These are phyloP conservation scores for Thamnaconus septentrionalis DNA, from an alignment of 2,113 vertebrate genomes.

Conservation along the genomic window DNA sequence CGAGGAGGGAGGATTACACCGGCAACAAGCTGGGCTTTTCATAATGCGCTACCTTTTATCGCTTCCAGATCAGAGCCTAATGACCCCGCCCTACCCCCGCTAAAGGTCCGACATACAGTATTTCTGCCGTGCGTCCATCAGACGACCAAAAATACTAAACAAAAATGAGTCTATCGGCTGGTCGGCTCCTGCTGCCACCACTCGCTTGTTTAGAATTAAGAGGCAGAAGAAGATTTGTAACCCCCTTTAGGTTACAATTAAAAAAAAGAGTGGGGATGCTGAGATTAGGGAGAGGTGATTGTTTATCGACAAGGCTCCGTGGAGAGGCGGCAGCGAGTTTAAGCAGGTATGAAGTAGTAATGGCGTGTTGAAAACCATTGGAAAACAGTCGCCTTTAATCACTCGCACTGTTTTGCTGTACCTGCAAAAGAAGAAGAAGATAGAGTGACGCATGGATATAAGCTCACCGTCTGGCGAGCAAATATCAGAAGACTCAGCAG, in stretches of 20 bases:
- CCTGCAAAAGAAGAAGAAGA: neutral
- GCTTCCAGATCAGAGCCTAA: neutral
- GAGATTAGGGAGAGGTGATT: conserved; percentile 44
- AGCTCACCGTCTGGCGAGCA: too few relatives aligned
- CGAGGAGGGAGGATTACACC: conserved; percentile 33
- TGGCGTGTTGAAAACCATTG: neutral
- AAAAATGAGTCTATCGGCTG: conserved; percentile 13
- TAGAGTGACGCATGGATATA: too few relatives aligned
- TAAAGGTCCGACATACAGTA: too few relatives aligned
- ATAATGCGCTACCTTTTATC: conserved; percentile 5
- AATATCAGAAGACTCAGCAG: too few relatives aligned
- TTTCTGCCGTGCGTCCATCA: too few relatives aligned
- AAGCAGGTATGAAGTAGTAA: neutral
- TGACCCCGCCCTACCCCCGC: too few relatives aligned
- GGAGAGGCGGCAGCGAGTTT: neutral
- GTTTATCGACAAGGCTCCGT: conserved; percentile 54
- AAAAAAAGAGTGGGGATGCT: neutral
- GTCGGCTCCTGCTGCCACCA: conserved; percentile 18
- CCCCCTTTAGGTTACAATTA: conserved; percentile 20
- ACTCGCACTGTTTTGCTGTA: neutral
- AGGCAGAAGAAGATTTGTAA: conserved; percentile 27
- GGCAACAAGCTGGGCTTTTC: conserved; percentile 11
- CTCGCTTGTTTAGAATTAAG: conserved; percentile 17
- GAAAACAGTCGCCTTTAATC: conserved; percentile 10
- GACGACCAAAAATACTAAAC: too few relatives aligned